A percentile compares a stretch with the other conserved stretches of the same genome.
phyloP scores from a whole-genome alignment of 2,797 vertebrate genomes.

The Sebastiscus albofasciatus region DNA sequence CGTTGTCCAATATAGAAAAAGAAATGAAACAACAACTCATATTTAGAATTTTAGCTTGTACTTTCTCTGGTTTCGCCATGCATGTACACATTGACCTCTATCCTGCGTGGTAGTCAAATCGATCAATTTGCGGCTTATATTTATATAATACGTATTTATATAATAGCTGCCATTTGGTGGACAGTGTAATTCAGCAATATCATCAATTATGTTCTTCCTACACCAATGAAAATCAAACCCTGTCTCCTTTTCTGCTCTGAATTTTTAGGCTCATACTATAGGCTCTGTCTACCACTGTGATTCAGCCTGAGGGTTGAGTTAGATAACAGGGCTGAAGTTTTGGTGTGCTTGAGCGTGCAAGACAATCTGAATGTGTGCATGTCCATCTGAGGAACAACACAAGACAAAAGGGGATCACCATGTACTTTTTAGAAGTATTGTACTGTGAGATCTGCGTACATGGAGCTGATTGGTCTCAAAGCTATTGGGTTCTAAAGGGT shows the following conservation, averaged over 20 bases:
- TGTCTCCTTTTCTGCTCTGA: neutral
- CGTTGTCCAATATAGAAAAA: neutral
- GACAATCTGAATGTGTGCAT: slow-evolving; percentile 31
- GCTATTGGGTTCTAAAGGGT: neutral
- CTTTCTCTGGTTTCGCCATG: slow-evolving; percentile 15
- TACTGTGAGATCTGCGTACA: slow-evolving; percentile 19
- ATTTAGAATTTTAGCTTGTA: slow-evolving; percentile 10
- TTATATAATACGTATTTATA: slow-evolving; percentile 30
- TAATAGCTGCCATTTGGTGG: slow-evolving; percentile 15
- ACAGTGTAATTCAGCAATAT: slow-evolving; percentile 24
- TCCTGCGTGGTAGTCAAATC: slow-evolving; percentile 22
- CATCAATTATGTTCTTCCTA: neutral
- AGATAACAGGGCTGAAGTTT: slow-evolving; percentile 66
- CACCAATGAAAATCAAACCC: neutral
- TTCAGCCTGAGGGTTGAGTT: slow-evolving; percentile 57
- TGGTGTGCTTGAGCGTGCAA: slow-evolving; percentile 33
- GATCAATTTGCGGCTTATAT: slow-evolving; percentile 38
- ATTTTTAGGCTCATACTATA: slow-evolving; percentile 24
- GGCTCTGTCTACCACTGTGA: slow-evolving; percentile 36
- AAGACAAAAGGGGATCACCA: slow-evolving; percentile 26
- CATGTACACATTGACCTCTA: slow-evolving; percentile 24
- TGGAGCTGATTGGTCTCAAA: slow-evolving; percentile 25
- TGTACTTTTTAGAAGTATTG: slow-evolving; percentile 14
- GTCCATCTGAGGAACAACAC: slow-evolving; percentile 24
- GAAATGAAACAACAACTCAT: neutral